Conservation (phyloP, 1,140 invertebrate species). For the Aricia agestis region DNA sequence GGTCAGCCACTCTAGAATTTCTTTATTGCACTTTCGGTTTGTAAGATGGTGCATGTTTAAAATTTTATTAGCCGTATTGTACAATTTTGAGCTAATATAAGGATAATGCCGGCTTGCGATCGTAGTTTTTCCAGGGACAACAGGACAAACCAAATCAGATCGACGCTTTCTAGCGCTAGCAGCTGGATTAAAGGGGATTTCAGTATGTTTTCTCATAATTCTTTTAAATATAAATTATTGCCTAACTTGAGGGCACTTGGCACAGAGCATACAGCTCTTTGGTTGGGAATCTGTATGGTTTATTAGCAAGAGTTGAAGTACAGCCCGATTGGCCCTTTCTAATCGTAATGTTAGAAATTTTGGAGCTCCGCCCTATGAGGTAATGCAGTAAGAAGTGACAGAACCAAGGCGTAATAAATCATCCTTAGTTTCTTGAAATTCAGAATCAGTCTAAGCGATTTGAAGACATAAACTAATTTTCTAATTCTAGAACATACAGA, state of each 20-base stretch:
- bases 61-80: background rate
- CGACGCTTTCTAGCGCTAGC: too few species aligned
- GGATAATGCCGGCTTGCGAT: background rate
- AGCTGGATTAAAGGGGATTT: background rate
- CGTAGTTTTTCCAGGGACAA: background rate
- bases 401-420: slow-evolving; percentile 19
- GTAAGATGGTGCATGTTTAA: background rate
- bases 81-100: background rate
- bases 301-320: slow-evolving; percentile 7
- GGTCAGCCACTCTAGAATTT: background rate
- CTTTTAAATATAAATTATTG: background rate
- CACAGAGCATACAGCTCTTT: background rate
- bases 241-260: background rate
- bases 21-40: background rate
- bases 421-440: slow-evolving; percentile 12
- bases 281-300: background rate
- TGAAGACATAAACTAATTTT: slow-evolving; percentile 10
- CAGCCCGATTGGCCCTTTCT: slow-evolving; percentile 21
- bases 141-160: background rate
- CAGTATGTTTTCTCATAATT: background rate
- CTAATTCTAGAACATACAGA: too few species aligned
- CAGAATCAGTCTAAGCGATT: slow-evolving; percentile 11
- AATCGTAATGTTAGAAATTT: slow-evolving; percentile 19
- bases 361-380: slow-evolving; percentile 21
- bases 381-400: slow-evolving; percentile 22